Percentiles rank a stretch among this genome's conserved stretches.
Evolutionary conservation across 1,140 invertebrate species (phyloP).

Genomic region (Meloidogyne chitwoodi): DNA sequence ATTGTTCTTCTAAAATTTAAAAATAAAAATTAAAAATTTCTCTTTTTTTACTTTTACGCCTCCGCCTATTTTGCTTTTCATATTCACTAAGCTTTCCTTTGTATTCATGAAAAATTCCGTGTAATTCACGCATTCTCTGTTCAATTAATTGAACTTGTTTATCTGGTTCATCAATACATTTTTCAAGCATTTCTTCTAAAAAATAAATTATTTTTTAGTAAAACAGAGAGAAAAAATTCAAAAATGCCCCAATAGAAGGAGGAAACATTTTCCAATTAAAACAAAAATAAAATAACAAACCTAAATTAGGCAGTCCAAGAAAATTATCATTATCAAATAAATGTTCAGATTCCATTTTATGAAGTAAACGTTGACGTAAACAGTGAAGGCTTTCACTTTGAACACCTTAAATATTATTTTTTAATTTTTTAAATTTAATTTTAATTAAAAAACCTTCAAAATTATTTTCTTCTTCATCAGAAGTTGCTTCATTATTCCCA

Average conservation of each 20-base stretch:
- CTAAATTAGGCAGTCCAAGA: slow-evolving; percentile 32
- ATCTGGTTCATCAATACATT: slow-evolving; percentile 4
- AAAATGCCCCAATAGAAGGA: no score
- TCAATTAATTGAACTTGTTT: slow-evolving; percentile 13
- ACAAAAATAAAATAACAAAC: background rate
- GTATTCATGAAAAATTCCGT: slow-evolving; percentile 6
- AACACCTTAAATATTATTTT: slow-evolving; percentile 4
- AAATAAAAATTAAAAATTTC: no score
- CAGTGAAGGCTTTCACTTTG: background rate
- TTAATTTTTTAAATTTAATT: background rate
- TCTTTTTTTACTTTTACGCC: background rate
- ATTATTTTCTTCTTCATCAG: slow-evolving; percentile 9
- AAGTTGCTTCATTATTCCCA: background rate
- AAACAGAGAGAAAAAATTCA: no score
- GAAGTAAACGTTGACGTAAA: slow-evolving; percentile 1
- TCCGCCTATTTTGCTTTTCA: slow-evolving; percentile 2
- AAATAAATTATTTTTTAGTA: background rate
- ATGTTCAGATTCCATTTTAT: slow-evolving; percentile 34
- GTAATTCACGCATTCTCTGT: slow-evolving; percentile 13
- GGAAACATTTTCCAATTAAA: no score
- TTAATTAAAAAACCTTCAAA: background rate
- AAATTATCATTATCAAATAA: slow-evolving; percentile 30
- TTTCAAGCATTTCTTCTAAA: slow-evolving; percentile 6
- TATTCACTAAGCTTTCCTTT: slow-evolving; percentile 6
- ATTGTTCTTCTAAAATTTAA: no score